These are phyloP conservation scores for Sebastes nivosus DNA, from an alignment of 2,797 vertebrate genomes.

Conservation along the genomic window DNA sequence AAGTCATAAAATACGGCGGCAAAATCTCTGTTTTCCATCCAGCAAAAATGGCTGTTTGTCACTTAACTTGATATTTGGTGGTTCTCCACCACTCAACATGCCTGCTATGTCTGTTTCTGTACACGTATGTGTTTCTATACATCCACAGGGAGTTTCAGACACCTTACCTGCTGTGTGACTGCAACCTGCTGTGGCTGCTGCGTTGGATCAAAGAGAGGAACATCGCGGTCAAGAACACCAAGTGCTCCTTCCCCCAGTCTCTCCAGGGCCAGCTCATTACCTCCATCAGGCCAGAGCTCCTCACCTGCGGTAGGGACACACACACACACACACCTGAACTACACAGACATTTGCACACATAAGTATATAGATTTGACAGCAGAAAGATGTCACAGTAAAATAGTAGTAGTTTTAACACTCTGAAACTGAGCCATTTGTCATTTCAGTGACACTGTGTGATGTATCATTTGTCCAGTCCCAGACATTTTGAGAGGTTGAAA, in stretches of 20 bases:
- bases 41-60: not conserved
- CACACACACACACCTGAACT: not conserved
- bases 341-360: not conserved
- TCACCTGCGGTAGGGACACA: constrained; percentile 90
- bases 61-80: not conserved
- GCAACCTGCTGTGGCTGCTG: constrained; percentile 94
- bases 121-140: not conserved
- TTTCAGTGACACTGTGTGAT: not conserved
- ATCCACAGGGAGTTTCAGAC: constrained; percentile 93
- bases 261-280: constrained; percentile 89
- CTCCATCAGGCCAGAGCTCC: constrained; percentile 85
- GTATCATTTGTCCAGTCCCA: not conserved
- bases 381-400: not conserved
- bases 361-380: not conserved
- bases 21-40: not conserved
- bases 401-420: not conserved
- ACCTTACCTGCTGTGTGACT: constrained; percentile 94
- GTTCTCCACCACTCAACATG: not conserved
- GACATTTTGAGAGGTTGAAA: constrained; percentile 18
- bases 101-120: not conserved
- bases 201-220: constrained; percentile 91
- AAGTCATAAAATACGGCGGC: not conserved
- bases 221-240: constrained; percentile 90
- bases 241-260: constrained; percentile 92
- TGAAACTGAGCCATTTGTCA: not conserved